These are phyloP conservation scores for Salminus brasiliensis DNA, from an alignment of 2,113 vertebrate genomes.

Conservation along the genomic window DNA sequence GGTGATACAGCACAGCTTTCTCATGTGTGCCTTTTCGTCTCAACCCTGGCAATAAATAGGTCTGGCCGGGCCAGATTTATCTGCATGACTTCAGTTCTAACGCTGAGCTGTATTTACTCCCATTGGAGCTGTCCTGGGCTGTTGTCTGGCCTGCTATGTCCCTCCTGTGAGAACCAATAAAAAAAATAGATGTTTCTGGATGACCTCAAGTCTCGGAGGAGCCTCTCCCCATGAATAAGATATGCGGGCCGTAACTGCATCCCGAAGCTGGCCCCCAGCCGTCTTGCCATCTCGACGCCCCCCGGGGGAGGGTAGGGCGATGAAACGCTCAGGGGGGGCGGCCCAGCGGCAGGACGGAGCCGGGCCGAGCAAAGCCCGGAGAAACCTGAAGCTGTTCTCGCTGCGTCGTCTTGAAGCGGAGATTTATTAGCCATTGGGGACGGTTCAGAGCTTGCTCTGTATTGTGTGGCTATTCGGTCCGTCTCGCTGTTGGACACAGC, in stretches of 20 bases:
- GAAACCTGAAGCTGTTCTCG: slow-evolving; percentile 66
- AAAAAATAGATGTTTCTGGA: slow-evolving; percentile 66
- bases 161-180: slow-evolving; percentile 57
- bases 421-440: slow-evolving; percentile 75
- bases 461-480: slow-evolving; percentile 39
- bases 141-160: slow-evolving; percentile 60
- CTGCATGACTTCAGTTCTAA: slow-evolving; percentile 51
- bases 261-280: slow-evolving; percentile 61
- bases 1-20: neutral
- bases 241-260: slow-evolving; percentile 70
- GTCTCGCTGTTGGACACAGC: slow-evolving; percentile 38
- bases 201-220: slow-evolving; percentile 62
- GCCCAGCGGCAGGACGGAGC: slow-evolving; percentile 50
- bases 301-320: slow-evolving; percentile 1
- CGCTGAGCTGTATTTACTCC: slow-evolving; percentile 60
- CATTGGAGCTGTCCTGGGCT: slow-evolving; percentile 42
- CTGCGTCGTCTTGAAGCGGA: slow-evolving; percentile 56
- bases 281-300: slow-evolving; percentile 61
- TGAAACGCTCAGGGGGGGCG: slow-evolving; percentile 53
- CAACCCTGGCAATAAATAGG: neutral
- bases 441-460: slow-evolving; percentile 54
- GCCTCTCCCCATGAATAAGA: slow-evolving; percentile 76
- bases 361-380: slow-evolving; percentile 65
- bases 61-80: slow-evolving; percentile 35
- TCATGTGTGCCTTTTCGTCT: neutral